Evolutionary conservation across 2,113 vertebrate species (phyloP).

Genomic region (Tupaia chinensis): DNA sequence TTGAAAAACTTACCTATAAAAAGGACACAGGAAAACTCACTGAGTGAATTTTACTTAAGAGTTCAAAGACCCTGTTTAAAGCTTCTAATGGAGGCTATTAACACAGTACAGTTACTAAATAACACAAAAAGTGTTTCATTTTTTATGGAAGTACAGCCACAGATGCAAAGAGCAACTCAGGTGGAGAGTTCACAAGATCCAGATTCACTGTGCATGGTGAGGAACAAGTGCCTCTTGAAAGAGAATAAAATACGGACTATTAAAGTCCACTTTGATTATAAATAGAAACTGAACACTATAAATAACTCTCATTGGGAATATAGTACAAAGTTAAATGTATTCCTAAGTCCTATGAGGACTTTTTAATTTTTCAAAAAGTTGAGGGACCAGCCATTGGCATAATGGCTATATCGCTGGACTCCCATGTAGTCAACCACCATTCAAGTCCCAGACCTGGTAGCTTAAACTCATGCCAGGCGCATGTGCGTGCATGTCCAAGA

Average conservation of each 20-base stretch:
- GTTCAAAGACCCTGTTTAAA: constrained; percentile 13
- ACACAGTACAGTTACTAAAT: neutral
- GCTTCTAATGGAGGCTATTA: constrained; percentile 18
- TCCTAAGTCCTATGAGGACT: neutral
- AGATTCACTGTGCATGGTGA: neutral
- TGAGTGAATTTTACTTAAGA: neutral
- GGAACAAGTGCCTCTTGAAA: constrained; percentile 62
- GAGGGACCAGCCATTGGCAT: neutral
- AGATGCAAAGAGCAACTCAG: constrained; percentile 37
- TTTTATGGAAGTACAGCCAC: neutral
- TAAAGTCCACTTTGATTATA: neutral
- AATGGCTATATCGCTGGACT: no score
- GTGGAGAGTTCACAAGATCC: neutral
- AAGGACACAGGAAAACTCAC: neutral
- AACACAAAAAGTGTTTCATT: constrained; percentile 20
- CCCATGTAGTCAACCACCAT: no score
- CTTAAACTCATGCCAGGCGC: no score
- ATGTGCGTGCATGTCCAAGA: no score
- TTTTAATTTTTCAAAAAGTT: constrained; percentile 40
- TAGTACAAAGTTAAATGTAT: constrained; percentile 46
- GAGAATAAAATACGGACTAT: neutral
- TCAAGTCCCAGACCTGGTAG: no score
- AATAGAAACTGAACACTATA: neutral
- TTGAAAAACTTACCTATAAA: constrained; percentile 29
- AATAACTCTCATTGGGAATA: constrained; percentile 46